Evolutionary conservation across 2,797 vertebrate species (phyloP).

Genomic region (Poeciliopsis turneri): DNA sequence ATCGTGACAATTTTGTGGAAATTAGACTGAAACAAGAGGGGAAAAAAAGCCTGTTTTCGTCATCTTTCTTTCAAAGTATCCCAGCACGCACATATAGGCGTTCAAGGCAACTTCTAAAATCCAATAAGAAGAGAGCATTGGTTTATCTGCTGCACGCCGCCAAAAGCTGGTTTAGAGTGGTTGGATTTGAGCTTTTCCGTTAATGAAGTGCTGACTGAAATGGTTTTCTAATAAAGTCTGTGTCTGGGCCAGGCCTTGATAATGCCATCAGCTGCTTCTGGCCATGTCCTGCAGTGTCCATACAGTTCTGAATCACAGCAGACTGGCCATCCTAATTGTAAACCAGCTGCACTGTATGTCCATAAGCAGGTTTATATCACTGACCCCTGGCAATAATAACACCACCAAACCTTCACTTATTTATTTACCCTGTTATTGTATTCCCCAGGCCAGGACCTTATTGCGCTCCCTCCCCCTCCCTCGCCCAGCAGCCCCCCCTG

Average conservation of each 20-base stretch:
- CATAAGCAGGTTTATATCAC: conserved; percentile 30
- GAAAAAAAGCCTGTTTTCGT: too few relatives aligned
- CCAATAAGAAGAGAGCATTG: not conserved
- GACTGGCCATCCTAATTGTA: conserved; percentile 50
- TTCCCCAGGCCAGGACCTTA: conserved; percentile 48
- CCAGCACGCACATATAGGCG: too few relatives aligned
- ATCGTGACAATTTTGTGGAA: too few relatives aligned
- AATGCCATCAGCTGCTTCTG: conserved; percentile 41
- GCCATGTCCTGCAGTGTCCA: conserved; percentile 35
- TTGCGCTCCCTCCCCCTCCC: conserved; percentile 18
- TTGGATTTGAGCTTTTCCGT: not conserved
- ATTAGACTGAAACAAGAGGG: too few relatives aligned
- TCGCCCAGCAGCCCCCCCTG: conserved; percentile 7
- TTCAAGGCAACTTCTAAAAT: not conserved
- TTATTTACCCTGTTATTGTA: conserved; percentile 68
- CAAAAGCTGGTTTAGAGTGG: not conserved
- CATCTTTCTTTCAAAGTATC: too few relatives aligned
- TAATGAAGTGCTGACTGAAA: conserved; percentile 1
- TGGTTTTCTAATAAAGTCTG: not conserved
- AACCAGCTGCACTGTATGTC: conserved; percentile 24
- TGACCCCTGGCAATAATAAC: conserved; percentile 56
- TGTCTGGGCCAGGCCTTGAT: conserved; percentile 4
- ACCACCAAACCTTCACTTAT: conserved; percentile 54
- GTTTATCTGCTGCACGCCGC: not conserved
- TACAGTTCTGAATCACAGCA: conserved; percentile 30